Percentiles rank a stretch among this genome's conserved stretches.
These are phyloP conservation scores for Upupa epops DNA, from an alignment of 2,113 vertebrate genomes.

Conservation along the genomic window DNA sequence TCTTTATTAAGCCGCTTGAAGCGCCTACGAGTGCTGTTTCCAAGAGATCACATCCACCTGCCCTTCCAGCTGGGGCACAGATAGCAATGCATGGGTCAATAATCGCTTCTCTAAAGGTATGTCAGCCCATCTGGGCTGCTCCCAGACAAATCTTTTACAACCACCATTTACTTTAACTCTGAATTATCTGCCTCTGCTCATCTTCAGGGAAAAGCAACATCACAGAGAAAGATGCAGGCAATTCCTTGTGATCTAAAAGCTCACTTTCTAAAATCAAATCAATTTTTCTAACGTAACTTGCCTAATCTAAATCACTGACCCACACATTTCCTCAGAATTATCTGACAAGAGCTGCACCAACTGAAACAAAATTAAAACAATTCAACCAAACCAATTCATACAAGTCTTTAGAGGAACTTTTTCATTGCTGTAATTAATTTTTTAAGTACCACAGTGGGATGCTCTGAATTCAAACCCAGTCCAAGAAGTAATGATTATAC, in stretches of 20 bases:
- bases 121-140: background rate
- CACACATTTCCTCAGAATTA: constrained; percentile 43
- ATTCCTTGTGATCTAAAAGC: constrained; percentile 33
- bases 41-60: rapidly evolving
- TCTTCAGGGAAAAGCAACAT: background rate
- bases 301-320: constrained; percentile 56
- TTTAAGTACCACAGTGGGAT: constrained; percentile 62
- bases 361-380: constrained; percentile 53
- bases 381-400: constrained; percentile 55
- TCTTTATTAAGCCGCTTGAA: background rate
- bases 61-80: background rate
- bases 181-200: constrained; percentile 27
- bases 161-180: constrained; percentile 53
- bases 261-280: constrained; percentile 62
- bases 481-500: constrained; percentile 65
- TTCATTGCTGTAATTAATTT: constrained; percentile 68
- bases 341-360: constrained; percentile 59
- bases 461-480: constrained; percentile 61
- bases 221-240: constrained; percentile 21
- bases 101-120: background rate
- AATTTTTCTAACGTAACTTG: constrained; percentile 59
- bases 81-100: background rate
- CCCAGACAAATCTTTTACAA: constrained; percentile 18
- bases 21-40: background rate
- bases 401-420: constrained; percentile 64